phyloP scores from a whole-genome alignment of 1,140 invertebrate species.

The Nilaparvata lugens region DNA sequence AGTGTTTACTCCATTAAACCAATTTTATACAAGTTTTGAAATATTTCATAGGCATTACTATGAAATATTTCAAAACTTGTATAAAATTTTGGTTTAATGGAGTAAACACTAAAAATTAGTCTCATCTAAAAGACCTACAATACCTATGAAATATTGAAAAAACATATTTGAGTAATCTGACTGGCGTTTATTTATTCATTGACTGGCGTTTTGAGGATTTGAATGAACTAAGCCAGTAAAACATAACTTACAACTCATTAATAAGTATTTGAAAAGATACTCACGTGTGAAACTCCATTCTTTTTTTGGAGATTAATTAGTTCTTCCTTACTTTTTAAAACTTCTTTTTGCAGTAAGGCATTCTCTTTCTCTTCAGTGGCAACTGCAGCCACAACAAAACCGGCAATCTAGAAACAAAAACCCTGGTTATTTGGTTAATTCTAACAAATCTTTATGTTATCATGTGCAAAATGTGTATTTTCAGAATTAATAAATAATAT shows the following conservation, averaged over 20 bases:
- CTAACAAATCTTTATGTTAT: too few relatives aligned
- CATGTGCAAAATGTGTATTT: too few relatives aligned
- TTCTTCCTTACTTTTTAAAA: constrained; percentile 2
- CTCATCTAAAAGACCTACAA: neutral
- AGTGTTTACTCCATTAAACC: too few relatives aligned
- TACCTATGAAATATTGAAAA: neutral
- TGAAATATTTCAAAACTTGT: too few relatives aligned
- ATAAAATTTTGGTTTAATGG: too few relatives aligned
- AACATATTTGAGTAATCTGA: neutral
- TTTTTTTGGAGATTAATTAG: neutral
- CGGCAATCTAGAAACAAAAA: neutral
- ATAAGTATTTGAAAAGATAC: neutral
- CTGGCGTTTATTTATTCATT: neutral
- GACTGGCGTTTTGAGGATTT: neutral
- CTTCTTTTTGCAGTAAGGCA: neutral
- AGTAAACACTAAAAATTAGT: neutral
- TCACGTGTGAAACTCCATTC: neutral
- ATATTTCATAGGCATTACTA: too few relatives aligned
- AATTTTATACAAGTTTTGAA: too few relatives aligned
- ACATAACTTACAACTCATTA: neutral
- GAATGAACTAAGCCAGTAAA: neutral
- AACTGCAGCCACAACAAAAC: neutral
- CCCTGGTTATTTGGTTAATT: too few relatives aligned
- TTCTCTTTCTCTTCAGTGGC: neutral
- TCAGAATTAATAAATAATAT: too few relatives aligned